These are phyloP conservation scores for Drosophila parvula DNA, from an alignment of 1,140 invertebrate genomes.

Conservation along the genomic window DNA sequence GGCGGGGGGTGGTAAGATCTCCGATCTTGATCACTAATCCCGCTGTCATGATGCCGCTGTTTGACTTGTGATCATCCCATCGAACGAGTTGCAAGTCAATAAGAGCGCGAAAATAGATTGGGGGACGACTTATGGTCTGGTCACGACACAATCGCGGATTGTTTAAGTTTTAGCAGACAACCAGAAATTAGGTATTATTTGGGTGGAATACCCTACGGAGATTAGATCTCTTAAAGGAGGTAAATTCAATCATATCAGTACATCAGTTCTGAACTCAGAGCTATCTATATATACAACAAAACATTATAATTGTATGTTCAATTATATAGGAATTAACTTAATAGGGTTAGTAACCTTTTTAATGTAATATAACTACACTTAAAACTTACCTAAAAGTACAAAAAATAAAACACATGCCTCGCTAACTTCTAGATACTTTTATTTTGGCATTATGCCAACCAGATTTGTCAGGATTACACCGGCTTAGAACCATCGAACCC, in stretches of 20 bases:
- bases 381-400: not conserved
- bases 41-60: slow-evolving; percentile 22
- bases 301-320: too few relatives aligned
- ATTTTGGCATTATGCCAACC: not conserved
- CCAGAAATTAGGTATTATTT: not conserved
- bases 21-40: slow-evolving; percentile 14
- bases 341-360: not conserved
- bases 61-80: slow-evolving; percentile 1
- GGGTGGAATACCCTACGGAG: not conserved
- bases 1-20: not conserved
- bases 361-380: not conserved
- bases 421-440: not conserved
- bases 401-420: not conserved
- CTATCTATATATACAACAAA: too few relatives aligned
- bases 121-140: slow-evolving; percentile 6
- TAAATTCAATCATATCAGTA: too few relatives aligned
- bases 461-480: not conserved
- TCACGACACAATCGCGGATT: slow-evolving; percentile 15
- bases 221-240: not conserved
- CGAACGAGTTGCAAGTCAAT: slow-evolving; percentile 20
- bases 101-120: slow-evolving; percentile 7
- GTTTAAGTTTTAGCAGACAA: not conserved
- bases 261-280: not conserved
- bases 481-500: not conserved
- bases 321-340: too few relatives aligned